phyloP scores from a whole-genome alignment of 2,797 vertebrate genomes.

The Vespertilio murinus region DNA sequence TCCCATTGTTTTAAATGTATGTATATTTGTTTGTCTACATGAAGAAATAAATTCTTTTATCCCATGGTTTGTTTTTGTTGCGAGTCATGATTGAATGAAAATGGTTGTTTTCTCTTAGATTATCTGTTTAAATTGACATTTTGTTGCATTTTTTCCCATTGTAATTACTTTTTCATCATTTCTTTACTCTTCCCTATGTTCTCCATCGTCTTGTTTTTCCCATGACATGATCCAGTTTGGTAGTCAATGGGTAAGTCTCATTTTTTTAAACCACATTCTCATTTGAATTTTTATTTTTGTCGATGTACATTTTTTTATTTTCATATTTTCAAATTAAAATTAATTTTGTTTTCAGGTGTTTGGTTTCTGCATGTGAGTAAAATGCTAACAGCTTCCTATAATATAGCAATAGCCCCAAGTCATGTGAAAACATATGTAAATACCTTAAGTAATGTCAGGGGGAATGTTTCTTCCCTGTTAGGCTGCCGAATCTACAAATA shows the following conservation, averaged over 20 bases:
- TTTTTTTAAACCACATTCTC: constrained; percentile 41
- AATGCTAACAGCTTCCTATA: background rate
- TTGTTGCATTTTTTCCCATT: constrained; percentile 69
- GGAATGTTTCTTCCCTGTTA: background rate
- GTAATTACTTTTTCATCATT: constrained; percentile 82
- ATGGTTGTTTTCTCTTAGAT: constrained; percentile 50
- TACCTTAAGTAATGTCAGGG: background rate
- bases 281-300: constrained; percentile 42
- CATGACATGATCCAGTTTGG: constrained; percentile 87
- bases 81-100: background rate
- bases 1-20: constrained; percentile 18
- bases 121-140: constrained; percentile 66
- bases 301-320: constrained; percentile 10
- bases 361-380: background rate
- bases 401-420: background rate
- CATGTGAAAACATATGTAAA: background rate
- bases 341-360: constrained; percentile 27
- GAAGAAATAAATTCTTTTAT: constrained; percentile 22
- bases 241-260: constrained; percentile 96
- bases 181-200: constrained; percentile 81
- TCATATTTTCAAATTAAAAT: constrained; percentile 44
- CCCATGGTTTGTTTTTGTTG: constrained; percentile 35
- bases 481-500: background rate
- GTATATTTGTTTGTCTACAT: constrained; percentile 42
- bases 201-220: constrained; percentile 82